These are phyloP conservation scores for Falco punctatus DNA, from an alignment of 2,113 vertebrate genomes.

Conservation along the genomic window DNA sequence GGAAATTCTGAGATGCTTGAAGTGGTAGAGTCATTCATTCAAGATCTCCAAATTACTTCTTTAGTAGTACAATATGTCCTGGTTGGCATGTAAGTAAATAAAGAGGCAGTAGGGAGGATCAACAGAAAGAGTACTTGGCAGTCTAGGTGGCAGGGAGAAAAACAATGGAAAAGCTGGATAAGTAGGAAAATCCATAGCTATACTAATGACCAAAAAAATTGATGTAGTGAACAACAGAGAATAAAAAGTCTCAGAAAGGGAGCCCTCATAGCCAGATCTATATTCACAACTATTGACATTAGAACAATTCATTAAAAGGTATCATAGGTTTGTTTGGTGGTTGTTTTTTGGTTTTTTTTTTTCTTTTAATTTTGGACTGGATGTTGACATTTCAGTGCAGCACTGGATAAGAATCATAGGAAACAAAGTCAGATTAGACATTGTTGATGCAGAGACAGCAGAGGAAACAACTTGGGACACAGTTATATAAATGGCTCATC, in stretches of 20 bases:
- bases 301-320: not conserved
- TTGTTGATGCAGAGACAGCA: slow-evolving; percentile 19
- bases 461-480: slow-evolving; percentile 9
- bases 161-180: not conserved
- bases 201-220: not conserved
- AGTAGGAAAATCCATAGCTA: not conserved
- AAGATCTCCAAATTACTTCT: not conserved
- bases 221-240: not conserved
- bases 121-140: not conserved
- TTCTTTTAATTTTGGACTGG: not conserved
- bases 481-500: not conserved
- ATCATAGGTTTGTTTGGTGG: not conserved
- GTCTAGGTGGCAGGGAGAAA: not conserved
- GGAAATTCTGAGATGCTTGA: not conserved
- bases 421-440: slow-evolving; percentile 26
- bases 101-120: not conserved
- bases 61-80: not conserved
- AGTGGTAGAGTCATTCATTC: not conserved
- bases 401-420: slow-evolving; percentile 35
- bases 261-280: not conserved
- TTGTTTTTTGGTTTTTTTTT: not conserved
- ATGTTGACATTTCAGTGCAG: not conserved
- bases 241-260: not conserved
- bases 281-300: not conserved
- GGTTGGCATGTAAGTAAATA: not conserved